phyloP scores from a whole-genome alignment of 2,113 vertebrate genomes.

The Eupsittula cactorum region DNA sequence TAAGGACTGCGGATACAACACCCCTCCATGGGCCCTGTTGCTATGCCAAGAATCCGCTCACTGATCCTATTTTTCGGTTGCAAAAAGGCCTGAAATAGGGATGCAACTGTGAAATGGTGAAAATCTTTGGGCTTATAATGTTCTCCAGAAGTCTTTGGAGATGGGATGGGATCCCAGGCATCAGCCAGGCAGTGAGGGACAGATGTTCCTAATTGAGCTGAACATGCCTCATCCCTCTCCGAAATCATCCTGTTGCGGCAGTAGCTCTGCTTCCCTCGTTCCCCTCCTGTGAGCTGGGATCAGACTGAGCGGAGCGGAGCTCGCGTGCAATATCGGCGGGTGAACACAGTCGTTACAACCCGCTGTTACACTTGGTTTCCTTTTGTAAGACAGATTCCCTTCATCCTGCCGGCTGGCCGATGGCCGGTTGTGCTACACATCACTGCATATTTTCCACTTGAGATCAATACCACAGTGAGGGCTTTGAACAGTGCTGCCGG shows the following conservation, averaged over 20 bases:
- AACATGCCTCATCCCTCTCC: neutral
- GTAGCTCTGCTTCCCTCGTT: neutral
- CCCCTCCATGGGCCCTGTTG: neutral
- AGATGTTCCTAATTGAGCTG: neutral
- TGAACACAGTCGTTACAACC: neutral
- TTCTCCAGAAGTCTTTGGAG: neutral
- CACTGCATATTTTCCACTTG: slow-evolving; percentile 25
- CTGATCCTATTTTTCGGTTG: neutral
- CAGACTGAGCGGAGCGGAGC: neutral
- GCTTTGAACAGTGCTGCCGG: neutral
- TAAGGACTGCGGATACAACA: neutral
- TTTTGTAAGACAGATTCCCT: neutral
- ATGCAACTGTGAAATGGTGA: neutral
- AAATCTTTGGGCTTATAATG: neutral
- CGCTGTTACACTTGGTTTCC: neutral
- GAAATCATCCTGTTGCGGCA: accelerated
- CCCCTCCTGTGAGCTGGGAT: neutral
- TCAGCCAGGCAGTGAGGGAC: neutral
- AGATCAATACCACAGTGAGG: neutral
- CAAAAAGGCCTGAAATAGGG: neutral
- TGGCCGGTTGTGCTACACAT: neutral
- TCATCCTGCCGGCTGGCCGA: neutral
- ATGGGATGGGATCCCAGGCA: accelerated
- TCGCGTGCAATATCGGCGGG: neutral
- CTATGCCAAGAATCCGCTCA: neutral